Conservation (phyloP, 2,888 invertebrate genomes). For the Folsomia candida region DNA sequence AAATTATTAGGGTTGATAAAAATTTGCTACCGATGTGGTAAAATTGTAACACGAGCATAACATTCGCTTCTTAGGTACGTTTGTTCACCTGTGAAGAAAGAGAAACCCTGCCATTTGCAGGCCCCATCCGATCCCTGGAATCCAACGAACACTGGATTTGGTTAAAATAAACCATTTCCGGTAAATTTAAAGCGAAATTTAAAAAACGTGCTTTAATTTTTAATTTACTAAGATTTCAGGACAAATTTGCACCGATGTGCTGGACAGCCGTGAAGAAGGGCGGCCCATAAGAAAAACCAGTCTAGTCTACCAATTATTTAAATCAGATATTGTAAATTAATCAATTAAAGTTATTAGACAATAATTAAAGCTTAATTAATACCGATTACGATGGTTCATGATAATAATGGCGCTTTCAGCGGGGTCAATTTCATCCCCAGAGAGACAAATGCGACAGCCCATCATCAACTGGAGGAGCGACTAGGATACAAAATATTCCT, state of each 20-base stretch:
- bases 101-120: slow-evolving; percentile 68
- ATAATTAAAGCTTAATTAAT: too few relatives aligned
- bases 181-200: too few relatives aligned
- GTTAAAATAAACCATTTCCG: background rate
- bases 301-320: too few relatives aligned
- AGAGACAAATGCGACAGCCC: slow-evolving; percentile 68
- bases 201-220: too few relatives aligned
- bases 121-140: slow-evolving; percentile 73
- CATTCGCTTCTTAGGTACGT: too few relatives aligned
- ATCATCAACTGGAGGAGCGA: slow-evolving; percentile 70
- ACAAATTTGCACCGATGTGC: slow-evolving; percentile 73
- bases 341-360: too few relatives aligned
- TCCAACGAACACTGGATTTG: slow-evolving; percentile 61
- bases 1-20: too few relatives aligned
- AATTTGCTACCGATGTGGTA: too few relatives aligned
- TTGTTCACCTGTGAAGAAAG: slow-evolving; percentile 70
- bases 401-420: slow-evolving; percentile 72
- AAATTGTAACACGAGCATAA: too few relatives aligned
- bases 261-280: slow-evolving; percentile 65
- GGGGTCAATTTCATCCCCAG: slow-evolving; percentile 70
- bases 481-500: too few relatives aligned
- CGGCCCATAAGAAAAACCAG: slow-evolving; percentile 88
- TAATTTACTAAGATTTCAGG: too few relatives aligned
- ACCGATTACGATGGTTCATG: slow-evolving; percentile 79
- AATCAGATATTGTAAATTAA: too few relatives aligned